These are phyloP conservation scores for Nasonia vitripennis DNA, from an alignment of 1,140 invertebrate genomes.

Conservation along the genomic window DNA sequence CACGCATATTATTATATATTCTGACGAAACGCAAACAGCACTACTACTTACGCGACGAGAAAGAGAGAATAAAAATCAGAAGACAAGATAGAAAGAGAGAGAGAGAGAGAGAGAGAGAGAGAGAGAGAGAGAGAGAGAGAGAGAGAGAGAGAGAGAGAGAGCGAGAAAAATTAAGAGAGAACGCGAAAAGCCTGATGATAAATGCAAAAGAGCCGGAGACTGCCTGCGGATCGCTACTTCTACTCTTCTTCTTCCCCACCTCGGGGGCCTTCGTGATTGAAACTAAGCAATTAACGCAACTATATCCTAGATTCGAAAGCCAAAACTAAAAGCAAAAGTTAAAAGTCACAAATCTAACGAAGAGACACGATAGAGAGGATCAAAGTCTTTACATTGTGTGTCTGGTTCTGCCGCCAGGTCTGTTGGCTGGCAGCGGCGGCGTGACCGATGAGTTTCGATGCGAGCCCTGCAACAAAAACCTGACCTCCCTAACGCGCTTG, in stretches of 20 bases:
- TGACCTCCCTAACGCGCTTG: slow-evolving; percentile 87
- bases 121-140: slow-evolving; percentile 38
- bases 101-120: slow-evolving; percentile 30
- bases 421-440: slow-evolving; percentile 75
- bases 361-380: slow-evolving; percentile 45
- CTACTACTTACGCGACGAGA: slow-evolving; percentile 39
- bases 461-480: slow-evolving; percentile 91
- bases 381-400: slow-evolving; percentile 60
- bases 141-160: slow-evolving; percentile 38
- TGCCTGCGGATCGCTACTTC: slow-evolving; percentile 44
- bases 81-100: slow-evolving; percentile 10
- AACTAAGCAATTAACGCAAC: slow-evolving; percentile 29
- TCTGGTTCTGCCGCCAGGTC: slow-evolving; percentile 76
- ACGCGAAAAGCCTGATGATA: slow-evolving; percentile 53
- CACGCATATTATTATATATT: slow-evolving; percentile 31
- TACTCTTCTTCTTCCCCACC: slow-evolving; percentile 52
- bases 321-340: slow-evolving; percentile 24
- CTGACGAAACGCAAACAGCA: slow-evolving; percentile 38
- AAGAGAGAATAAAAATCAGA: slow-evolving; percentile 32
- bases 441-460: slow-evolving; percentile 87
- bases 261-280: slow-evolving; percentile 45
- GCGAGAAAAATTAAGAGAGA: slow-evolving; percentile 43
- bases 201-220: slow-evolving; percentile 53
- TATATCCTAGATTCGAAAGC: neutral
- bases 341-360: slow-evolving; percentile 52